Base-by-base conservation (phyloP, 2,888 invertebrate genomes). In the Melieria omissa region DNA sequence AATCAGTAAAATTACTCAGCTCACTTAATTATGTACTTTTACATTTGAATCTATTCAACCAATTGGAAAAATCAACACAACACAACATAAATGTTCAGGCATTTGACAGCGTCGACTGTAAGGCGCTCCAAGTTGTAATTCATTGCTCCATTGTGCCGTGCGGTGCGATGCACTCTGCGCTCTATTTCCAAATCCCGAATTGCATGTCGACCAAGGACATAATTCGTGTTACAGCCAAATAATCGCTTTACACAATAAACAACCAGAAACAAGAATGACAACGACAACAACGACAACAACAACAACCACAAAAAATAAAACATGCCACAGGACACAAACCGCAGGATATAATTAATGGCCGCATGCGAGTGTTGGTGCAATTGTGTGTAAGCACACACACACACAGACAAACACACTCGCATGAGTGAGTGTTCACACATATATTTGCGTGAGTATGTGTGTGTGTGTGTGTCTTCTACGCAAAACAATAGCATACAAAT, bases 271-370 rank as follows among this genome's bases (percentile, higher is more conserved):
- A 75, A 74, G 61, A 58, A 54, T 63, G 57, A 52, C 12, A 71
- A 70, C 14, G 42, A 10, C 45, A 70, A 65, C 47, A 67, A 60
- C 45, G 54, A 70, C 65, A 62, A 63, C n/a, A 68, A 62, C 55
- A 62, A 65, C 16, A 65, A 65, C 16, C 14, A 5, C 5, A 41
- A 16, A 55, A 55, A 42, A 69, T 54, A 64, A 67, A 75, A 70
- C 75, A 72, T 72, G 70, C 66, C 65, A 65, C 64, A 73, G 41
- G 66, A 73, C 60, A 70, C n/a, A 58, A 70, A 65, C 72, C 60
- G 49, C 70, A 67, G 52, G 44, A 72, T 72, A 29, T 29, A 72
- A 72, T 72, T 72, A 68, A 72, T 72, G 67, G 62, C 44, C 60
- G 47, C 46, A 64, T 61, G 55, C 60, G 68, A 54, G 41, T 57